Base-by-base conservation (phyloP, 2,888 invertebrate genomes). In the Agrochola litura region DNA sequence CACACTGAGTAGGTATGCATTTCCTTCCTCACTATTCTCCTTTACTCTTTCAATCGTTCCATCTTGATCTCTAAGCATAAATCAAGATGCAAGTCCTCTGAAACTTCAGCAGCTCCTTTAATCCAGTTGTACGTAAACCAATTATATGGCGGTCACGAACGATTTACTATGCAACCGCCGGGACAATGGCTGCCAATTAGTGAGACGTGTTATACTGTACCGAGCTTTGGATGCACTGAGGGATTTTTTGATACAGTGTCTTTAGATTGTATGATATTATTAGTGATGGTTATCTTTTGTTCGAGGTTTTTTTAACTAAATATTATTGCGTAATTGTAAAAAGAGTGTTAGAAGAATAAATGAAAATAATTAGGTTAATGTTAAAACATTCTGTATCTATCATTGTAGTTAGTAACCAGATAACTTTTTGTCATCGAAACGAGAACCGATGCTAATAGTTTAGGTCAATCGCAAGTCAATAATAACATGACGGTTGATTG, bases 101-200 rank as follows among this genome's bases (percentile, higher is more conserved):
- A 74, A 84, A 58, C 56, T 75, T 64, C 64, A 81, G 63, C 65
- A 60, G 60, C 49, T 76, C 83, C 81, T 73, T 58, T 76, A 81
- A 84, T 84, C 74, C 37, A 19, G 73, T 75, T 77, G 72, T 73
- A 49, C 80, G 65, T 83, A 77, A 85, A 77, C 72, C 77, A 82
- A 77, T 78, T 81, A 79, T 72, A 75, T 86, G 83, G 84, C 76
- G 83, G 89, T 89, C 89, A 89, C 87, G 89, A 88, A 72, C 89
- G 72, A 77, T 84, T 88, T 86, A 86, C 83, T 83, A 89, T 89
- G 89, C 89, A 83, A 84, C 81, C 79, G 76, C 63, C 46, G 81
- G 82, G 83, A 89, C 89, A 88, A 86, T 83, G 84, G 76, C 75
- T 72, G 83, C 81, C 85, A 89, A 89, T 89, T 89, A 88, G 86